phyloP scores from a whole-genome alignment of 1,140 invertebrate genomes.

The Schlechtendalia chinensis region DNA sequence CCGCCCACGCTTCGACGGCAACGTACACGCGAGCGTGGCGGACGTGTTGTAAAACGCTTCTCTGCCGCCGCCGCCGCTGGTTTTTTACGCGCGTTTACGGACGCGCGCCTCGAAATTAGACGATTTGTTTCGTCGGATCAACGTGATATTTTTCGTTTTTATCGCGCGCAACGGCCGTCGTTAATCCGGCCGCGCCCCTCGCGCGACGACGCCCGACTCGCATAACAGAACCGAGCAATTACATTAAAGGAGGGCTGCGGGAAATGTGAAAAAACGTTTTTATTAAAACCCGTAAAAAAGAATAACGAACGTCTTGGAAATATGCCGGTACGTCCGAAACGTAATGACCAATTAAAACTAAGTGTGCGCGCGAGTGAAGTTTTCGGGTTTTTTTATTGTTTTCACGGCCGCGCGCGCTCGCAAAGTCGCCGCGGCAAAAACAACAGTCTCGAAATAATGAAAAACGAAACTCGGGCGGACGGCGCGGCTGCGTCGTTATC shows the following conservation, averaged over 20 bases:
- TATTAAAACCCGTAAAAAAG: constrained; percentile 41
- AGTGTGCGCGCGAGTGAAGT: not conserved
- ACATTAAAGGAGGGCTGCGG: constrained; percentile 35
- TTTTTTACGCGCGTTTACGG: too few relatives aligned
- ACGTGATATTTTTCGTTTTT: constrained; percentile 29
- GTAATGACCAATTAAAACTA: constrained; percentile 45
- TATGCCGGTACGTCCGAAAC: not conserved
- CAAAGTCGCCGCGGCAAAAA: too few relatives aligned
- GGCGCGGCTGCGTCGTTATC: not conserved
- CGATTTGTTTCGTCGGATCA: constrained; percentile 25
- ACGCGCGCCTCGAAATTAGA: not conserved
- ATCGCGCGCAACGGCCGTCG: not conserved
- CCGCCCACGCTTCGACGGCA: too few relatives aligned
- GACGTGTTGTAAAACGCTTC: too few relatives aligned
- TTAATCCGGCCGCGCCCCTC: too few relatives aligned
- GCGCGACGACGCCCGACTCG: too few relatives aligned
- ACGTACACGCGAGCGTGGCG: too few relatives aligned
- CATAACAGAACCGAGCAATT: constrained; percentile 21
- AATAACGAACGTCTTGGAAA: constrained; percentile 34
- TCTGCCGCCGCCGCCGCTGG: too few relatives aligned
- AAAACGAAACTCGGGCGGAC: not conserved
- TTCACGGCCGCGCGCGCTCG: not conserved
- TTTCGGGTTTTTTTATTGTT: not conserved
- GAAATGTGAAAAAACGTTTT: constrained; percentile 37
- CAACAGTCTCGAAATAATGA: not conserved